A percentile compares a stretch with the other conserved stretches of the same genome.
phyloP scores from a whole-genome alignment of 2,113 vertebrate species.

The Urocolius indicus region DNA sequence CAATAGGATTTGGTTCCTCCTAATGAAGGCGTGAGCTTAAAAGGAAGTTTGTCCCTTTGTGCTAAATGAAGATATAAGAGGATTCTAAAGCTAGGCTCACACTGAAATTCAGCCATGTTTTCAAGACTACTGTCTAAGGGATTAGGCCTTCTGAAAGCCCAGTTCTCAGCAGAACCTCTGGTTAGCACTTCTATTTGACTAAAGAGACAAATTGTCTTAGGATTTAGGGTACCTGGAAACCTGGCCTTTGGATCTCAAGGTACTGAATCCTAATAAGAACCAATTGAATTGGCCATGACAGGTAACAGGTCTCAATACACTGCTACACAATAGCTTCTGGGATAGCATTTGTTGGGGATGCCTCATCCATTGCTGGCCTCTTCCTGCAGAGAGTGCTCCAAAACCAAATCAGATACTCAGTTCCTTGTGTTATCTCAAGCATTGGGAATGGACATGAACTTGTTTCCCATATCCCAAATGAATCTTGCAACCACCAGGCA shows the following conservation, averaged over 20 bases:
- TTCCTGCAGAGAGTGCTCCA: not conserved
- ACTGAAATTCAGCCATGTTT: slow-evolving; percentile 15
- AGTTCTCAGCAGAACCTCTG: not conserved
- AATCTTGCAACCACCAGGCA: not conserved
- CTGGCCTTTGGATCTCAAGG: not conserved
- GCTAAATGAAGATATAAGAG: not conserved
- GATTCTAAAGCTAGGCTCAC: not conserved
- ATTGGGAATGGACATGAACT: not conserved
- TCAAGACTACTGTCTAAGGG: not conserved
- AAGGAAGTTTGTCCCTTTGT: slow-evolving; percentile 33
- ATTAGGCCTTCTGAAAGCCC: not conserved
- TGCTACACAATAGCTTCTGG: not conserved
- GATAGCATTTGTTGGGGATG: not conserved
- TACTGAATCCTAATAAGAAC: not conserved
- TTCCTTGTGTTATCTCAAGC: not conserved
- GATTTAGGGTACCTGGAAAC: not conserved
- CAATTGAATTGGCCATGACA: not conserved
- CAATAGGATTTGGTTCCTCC: slow-evolving; percentile 7
- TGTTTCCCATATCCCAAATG: not conserved
- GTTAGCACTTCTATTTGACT: not conserved
- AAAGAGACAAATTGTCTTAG: not conserved
- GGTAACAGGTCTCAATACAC: not conserved
- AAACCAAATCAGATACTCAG: not conserved
- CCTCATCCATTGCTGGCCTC: not conserved
- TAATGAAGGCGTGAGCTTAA: slow-evolving; percentile 7